Evolutionary conservation across 2,113 vertebrate species (phyloP), one percentile per base, ranked within the genome.

Genomic region (Chitala chitala): DNA sequence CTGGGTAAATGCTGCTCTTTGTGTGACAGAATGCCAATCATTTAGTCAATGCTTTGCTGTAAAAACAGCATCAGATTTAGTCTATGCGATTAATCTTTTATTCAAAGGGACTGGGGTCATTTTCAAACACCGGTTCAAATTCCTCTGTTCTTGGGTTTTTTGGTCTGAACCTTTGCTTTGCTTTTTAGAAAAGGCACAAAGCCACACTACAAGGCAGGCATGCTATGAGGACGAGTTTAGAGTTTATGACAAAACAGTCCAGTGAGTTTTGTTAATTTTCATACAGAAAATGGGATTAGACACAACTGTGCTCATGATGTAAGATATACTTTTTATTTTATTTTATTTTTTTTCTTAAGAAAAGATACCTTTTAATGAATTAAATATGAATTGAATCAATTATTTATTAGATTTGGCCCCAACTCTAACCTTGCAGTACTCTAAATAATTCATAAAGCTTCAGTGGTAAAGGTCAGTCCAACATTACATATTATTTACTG

Each of bases 401-500:
- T 72, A 64, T 87, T 89, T 87, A 85, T 82, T 76, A 70, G 76
- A 77, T 84, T 85, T 74, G 24, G 63, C 79, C 82, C 86, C 83
- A 83, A 82, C 85, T 81, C 75, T 77, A 72, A 59, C 66, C 77
- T 58, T 55, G 70, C 78, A 78, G 79, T 72, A 26, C 79, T 78
- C 81, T 88, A 84, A 89, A 88, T 88, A 87, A 88, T 88, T 85
- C 71, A 89, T 81, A 81, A 79, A 40, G 83, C 82, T 85, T 80
- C 73, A 77, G 65, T 70, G 40, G 68, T 76, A 87, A 87, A 89
- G 87, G 88, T 89, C 88, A 85, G 75, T 22, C 79, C 80, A 74
- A 83, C 86, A 87, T 88, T 86, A 84, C 85, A 79, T 84, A 86
- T 88, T 82, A 85, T 88, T 86, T 84, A 84, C 79, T 81, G 82